Evolutionary conservation across 2,888 invertebrate species (phyloP), one percentile per base, ranked within the genome.

Genomic region (Callimorpha dominula): DNA sequence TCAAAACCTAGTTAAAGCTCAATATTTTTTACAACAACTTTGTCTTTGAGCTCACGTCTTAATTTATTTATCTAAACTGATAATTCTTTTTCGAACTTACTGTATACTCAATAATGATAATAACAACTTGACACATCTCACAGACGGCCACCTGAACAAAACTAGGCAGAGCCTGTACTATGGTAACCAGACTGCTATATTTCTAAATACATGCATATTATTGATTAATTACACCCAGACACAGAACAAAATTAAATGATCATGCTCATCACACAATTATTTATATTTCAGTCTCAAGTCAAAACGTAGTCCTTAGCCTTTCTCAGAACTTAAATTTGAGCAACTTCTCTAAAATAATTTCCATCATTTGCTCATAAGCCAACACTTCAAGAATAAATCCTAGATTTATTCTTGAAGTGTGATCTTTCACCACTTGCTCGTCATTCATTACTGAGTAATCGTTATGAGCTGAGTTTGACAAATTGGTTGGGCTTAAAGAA

Each of bases 341-440:
- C 11, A 46, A 46, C 14, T 65, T 31, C 12, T 50, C 40, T 52
- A 50, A 66, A 66, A 52, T 17, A 66, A 65, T 52, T 66, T 50
- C 11, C 14, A 42, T 52, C 17, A 66, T 15, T 52, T 3, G 40
- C 15, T 31, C 66, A 8, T 31, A 40, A 50, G 40, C 1, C 17
- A n/a, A n/a, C n/a, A n/a, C n/a, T n/a, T n/a, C n/a, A n/a, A n/a
- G n/a, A n/a, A n/a, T n/a, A n/a, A n/a, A n/a, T n/a, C n/a, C n/a
- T n/a, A n/a, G 52, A 52, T 66, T 66, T 52, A 52, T 40, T 42
- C n/a, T 7, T 17, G 5, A 64, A 66, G 17, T 50, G 52, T 52
- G 52, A 66, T 66, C 7, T 52, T 52, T 64, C n/a, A 43, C 43
- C 8, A 64, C 40, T 17, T 42, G 11, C n/a, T 11, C n/a, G 1